Percentiles rank a stretch among this genome's conserved stretches.
phyloP scores from a whole-genome alignment of 2,888 invertebrate species.

The Meganola albula region DNA sequence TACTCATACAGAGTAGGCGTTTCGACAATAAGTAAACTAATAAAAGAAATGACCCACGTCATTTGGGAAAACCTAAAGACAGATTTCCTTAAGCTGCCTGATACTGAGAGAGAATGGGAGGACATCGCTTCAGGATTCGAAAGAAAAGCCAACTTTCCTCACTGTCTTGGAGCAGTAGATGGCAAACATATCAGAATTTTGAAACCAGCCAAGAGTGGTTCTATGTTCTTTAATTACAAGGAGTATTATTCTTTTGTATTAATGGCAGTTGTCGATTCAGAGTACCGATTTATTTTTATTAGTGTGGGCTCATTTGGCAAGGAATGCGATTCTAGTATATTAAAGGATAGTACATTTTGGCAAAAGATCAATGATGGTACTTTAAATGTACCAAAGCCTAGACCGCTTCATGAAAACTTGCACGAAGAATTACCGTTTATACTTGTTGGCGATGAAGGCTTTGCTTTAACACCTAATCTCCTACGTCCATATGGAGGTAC shows the following conservation, averaged over 20 bases:
- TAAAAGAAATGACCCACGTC: constrained; percentile 14
- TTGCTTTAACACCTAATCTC: constrained; percentile 23
- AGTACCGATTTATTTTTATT: constrained; percentile 20
- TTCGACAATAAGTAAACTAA: constrained; percentile 12
- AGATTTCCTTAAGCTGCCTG: constrained; percentile 9
- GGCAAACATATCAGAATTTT: neutral
- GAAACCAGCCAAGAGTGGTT: constrained; percentile 15
- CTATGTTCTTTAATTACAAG: constrained; percentile 26
- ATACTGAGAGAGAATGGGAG: constrained; percentile 9
- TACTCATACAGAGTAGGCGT: constrained; percentile 11
- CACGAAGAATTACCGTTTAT: neutral
- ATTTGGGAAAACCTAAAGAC: constrained; percentile 17
- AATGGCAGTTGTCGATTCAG: constrained; percentile 19
- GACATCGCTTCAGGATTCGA: constrained; percentile 12
- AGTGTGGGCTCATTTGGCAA: constrained; percentile 20
- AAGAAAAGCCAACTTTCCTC: neutral
- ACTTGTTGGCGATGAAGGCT: constrained; percentile 17
- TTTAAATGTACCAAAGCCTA: constrained; percentile 17
- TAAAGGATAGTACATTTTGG: constrained; percentile 11
- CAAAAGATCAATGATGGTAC: constrained; percentile 19
- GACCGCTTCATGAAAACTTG: constrained; percentile 16
- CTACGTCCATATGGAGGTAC: constrained; percentile 13
- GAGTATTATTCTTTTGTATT: constrained; percentile 21
- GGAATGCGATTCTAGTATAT: constrained; percentile 13
- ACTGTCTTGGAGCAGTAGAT: constrained; percentile 1